A percentile compares a stretch with the other conserved stretches of the same genome.
These are phyloP conservation scores for Perizoma affinitatum DNA, from an alignment of 2,888 invertebrate genomes.

Conservation along the genomic window DNA sequence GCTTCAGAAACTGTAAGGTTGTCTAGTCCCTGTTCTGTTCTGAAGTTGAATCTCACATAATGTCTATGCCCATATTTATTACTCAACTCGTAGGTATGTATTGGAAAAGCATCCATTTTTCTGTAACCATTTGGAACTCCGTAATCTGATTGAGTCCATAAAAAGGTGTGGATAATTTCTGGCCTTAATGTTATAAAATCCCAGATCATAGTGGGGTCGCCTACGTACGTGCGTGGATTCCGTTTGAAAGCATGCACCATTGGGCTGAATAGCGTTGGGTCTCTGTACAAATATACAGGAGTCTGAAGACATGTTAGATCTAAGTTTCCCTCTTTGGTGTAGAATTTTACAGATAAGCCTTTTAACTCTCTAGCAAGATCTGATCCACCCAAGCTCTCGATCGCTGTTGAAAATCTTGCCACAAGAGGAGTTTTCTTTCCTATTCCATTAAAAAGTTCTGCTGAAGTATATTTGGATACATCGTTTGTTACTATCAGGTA, in stretches of 20 bases:
- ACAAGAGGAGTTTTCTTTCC: conserved; percentile 85
- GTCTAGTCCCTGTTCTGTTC: conserved; percentile 93
- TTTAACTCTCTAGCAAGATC: conserved; percentile 65
- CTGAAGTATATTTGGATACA: conserved; percentile 85
- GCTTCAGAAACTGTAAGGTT: conserved; percentile 87
- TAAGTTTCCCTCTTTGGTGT: conserved; percentile 56
- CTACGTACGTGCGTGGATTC: conserved; percentile 80
- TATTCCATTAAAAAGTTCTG: conserved; percentile 82
- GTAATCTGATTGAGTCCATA: conserved; percentile 91
- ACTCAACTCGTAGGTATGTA: conserved; percentile 94
- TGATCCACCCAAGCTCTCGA: conserved; percentile 86
- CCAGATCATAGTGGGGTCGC: conserved; percentile 67
- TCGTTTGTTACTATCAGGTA: conserved; percentile 93
- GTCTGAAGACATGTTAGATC: conserved; percentile 73
- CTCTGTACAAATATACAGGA: conserved; percentile 83
- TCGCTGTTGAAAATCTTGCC: conserved; percentile 83
- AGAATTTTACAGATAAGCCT: conserved; percentile 72
- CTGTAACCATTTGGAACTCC: conserved; percentile 94
- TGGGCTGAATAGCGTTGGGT: conserved; percentile 79
- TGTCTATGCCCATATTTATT: conserved; percentile 87
- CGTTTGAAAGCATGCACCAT: conserved; percentile 81
- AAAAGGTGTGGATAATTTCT: conserved; percentile 89
- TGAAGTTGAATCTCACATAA: conserved; percentile 94
- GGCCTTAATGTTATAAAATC: conserved; percentile 78
- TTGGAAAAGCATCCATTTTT: conserved; percentile 95